Base-by-base conservation (phyloP, 2,797 vertebrate species). In the Gephyroberyx darwinii region DNA sequence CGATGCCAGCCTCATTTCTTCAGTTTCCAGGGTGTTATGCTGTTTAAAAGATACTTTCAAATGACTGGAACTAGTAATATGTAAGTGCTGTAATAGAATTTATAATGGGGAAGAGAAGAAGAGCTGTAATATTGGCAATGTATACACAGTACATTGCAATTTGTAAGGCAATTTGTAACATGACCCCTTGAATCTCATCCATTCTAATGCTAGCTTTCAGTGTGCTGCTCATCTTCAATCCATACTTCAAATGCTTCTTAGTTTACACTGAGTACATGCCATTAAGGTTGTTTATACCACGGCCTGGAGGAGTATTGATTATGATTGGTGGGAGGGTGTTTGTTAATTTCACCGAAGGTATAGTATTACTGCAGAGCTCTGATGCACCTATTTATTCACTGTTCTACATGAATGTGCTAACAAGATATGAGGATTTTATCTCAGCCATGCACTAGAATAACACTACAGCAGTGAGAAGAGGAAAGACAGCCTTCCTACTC, bases 101-200 rank as follows among this genome's bases (percentile, higher is more conserved):
- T 26, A 26, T 26, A 56, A 57, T 37, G 35, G 9, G 35, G 35
- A 37, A 7, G 39, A 7, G 37, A 19, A 55, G 47, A 19, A 8
- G 2, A 4, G 12, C 13, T 68, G 19, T 17, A 1, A 16, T 45
- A 54, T 51, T 50, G 50, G 14, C 48, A 57, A 57, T 57, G 55
- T 37, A 5, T 5, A 43, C 16, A 13, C 8, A 35, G 8, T 43
- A 43, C 14, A 12, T 43, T 5, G 14, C 4, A 14, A 14, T 43
- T 43, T 43, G 12, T 14, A n/a, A 55, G 31, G 43, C 39, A 52
- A 61, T 69, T 74, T 48, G 53, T 58, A 78, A 77, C 37, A 51
- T 58, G 65, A 80, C 51, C 47, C 37, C 55, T 62, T 62, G 41
- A 72, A 48, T 50, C 14, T 57, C 4, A 60, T 47, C 30, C 41